These are phyloP conservation scores for Folsomia candida DNA, from an alignment of 2,888 invertebrate genomes.

Conservation along the genomic window DNA sequence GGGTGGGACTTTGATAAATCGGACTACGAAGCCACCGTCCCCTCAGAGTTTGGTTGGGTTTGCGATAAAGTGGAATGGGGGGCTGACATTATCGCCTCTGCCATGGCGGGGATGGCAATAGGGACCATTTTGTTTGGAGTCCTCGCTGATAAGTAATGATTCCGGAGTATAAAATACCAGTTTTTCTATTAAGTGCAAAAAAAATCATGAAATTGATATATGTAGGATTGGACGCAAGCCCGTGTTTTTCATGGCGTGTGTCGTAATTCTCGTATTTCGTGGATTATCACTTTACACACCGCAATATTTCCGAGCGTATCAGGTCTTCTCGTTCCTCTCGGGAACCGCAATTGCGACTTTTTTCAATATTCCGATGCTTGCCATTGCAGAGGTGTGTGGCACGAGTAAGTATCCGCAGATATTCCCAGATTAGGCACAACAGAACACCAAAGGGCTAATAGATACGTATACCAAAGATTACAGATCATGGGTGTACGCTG, in stretches of 20 bases:
- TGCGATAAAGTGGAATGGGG: slow-evolving; percentile 38
- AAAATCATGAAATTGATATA: too few species aligned
- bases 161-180: too few species aligned
- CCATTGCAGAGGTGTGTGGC: slow-evolving; percentile 40
- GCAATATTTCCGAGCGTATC: slow-evolving; percentile 23
- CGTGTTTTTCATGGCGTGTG: slow-evolving; percentile 39
- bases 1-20: slow-evolving; percentile 44
- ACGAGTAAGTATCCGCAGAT: too few species aligned
- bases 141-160: slow-evolving; percentile 62
- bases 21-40: slow-evolving; percentile 44
- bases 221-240: slow-evolving; percentile 47
- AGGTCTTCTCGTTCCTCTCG: slow-evolving; percentile 32
- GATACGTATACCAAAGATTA: too few species aligned
- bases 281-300: slow-evolving; percentile 36
- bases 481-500: slow-evolving; percentile 38
- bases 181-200: too few species aligned
- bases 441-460: too few species aligned
- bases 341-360: slow-evolving; percentile 40
- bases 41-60: slow-evolving; percentile 45
- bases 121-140: slow-evolving; percentile 62
- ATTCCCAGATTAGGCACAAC: too few species aligned
- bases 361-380: slow-evolving; percentile 40
- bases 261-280: slow-evolving; percentile 41
- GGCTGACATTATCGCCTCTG: slow-evolving; percentile 60
- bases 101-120: slow-evolving; percentile 59